Percentiles rank a stretch among this genome's conserved stretches.
Evolutionary conservation across 2,888 invertebrate genomes (phyloP).

Genomic region (Troilus luridus): DNA sequence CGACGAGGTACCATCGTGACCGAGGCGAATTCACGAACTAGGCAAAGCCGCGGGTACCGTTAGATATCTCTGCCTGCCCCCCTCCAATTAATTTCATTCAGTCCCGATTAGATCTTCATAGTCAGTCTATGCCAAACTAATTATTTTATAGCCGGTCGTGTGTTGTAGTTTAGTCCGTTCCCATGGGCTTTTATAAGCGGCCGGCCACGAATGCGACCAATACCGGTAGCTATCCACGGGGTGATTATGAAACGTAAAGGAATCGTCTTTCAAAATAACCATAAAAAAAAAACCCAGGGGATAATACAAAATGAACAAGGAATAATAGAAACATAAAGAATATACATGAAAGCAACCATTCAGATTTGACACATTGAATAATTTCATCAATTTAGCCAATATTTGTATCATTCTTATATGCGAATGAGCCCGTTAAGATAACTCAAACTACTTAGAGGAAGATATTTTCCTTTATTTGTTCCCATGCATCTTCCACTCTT

Average conservation of each 20-base stretch:
- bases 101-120: slow-evolving; percentile 45
- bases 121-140: slow-evolving; percentile 1
- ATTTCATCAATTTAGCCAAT: no score
- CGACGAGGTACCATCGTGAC: neutral
- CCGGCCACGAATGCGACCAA: neutral
- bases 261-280: neutral
- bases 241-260: neutral
- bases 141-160: slow-evolving; percentile 40
- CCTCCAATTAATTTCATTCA: slow-evolving; percentile 38
- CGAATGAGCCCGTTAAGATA: no score
- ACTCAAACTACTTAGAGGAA: no score
- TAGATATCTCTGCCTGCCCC: neutral
- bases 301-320: neutral
- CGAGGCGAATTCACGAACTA: slow-evolving; percentile 13
- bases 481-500: no score
- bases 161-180: slow-evolving; percentile 19
- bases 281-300: neutral
- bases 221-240: neutral
- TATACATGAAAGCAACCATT: no score
- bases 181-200: neutral
- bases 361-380: no score
- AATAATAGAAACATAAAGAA: no score
- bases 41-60: neutral
- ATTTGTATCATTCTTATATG: no score
- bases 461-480: no score